phyloP scores from a whole-genome alignment of 2,113 vertebrate genomes.

The Trematocara nigrifrons region DNA sequence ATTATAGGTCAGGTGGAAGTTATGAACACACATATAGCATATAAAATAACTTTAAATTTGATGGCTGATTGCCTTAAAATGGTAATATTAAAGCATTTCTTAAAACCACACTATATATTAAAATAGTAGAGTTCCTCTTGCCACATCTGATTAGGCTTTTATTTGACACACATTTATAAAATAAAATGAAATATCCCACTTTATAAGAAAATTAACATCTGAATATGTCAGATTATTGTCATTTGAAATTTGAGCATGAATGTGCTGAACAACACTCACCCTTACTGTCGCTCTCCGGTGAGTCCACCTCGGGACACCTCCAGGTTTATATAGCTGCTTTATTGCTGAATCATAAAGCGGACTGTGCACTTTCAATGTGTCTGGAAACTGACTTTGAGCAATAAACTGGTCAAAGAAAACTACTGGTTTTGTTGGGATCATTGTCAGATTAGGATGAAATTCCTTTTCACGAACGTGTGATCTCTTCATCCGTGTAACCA shows the following conservation, averaged over 20 bases:
- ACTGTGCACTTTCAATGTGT: neutral
- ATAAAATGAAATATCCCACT: neutral
- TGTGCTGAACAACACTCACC: constrained; percentile 41
- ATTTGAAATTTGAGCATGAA: neutral
- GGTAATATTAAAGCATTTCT: neutral
- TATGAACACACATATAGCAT: accelerated
- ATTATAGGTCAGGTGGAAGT: neutral
- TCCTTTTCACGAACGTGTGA: neutral
- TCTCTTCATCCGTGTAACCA: neutral
- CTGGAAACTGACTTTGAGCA: neutral
- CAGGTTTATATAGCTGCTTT: constrained; percentile 54
- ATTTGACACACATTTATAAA: accelerated
- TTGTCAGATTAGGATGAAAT: neutral
- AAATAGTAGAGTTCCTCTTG: neutral
- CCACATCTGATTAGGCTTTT: neutral
- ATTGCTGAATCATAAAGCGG: constrained; percentile 48
- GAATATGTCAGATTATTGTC: neutral
- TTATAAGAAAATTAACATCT: neutral
- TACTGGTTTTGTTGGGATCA: accelerated
- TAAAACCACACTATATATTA: neutral
- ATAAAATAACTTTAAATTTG: neutral
- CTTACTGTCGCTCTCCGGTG: constrained; percentile 8
- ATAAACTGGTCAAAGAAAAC: neutral
- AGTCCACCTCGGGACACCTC: neutral
- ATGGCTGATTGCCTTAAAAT: neutral